Percentiles rank a stretch among this genome's conserved stretches.
Evolutionary conservation across 2,113 vertebrate genomes (phyloP).

Genomic region (Corythaixoides concolor): DNA sequence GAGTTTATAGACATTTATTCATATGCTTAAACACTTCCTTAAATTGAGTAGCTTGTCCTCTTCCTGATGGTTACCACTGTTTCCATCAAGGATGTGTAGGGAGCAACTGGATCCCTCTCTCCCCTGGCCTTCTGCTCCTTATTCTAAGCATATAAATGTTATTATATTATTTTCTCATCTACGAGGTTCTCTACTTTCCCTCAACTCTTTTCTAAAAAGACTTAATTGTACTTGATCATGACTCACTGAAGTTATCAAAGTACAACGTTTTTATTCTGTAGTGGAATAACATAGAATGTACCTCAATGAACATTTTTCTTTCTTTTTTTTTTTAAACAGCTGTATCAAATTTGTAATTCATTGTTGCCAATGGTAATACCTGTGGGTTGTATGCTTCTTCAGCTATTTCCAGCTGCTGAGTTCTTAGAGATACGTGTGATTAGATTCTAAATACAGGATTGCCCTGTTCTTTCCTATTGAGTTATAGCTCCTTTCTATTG

Average conservation of each 20-base stretch:
- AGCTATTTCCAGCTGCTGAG: neutral
- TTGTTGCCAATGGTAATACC: neutral
- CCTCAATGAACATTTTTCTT: neutral
- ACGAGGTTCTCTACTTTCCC: neutral
- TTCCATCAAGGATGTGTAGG: neutral
- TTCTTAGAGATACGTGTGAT: neutral
- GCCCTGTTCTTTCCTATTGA: neutral
- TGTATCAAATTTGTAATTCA: neutral
- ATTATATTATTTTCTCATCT: neutral
- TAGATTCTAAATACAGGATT: neutral
- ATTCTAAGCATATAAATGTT: neutral
- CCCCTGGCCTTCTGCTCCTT: neutral
- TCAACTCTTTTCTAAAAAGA: neutral
- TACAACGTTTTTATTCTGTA: neutral
- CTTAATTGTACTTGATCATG: neutral
- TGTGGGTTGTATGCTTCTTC: neutral
- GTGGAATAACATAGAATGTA: neutral
- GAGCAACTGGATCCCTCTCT: neutral
- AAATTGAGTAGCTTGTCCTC: neutral
- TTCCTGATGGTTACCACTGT: neutral
- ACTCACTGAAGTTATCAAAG: neutral
- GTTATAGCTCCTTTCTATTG: neutral
- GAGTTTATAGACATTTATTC: neutral
- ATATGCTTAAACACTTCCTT: neutral
- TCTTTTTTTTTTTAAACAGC: neutral